Base-by-base conservation (phyloP, 2,888 invertebrate genomes). In the Glaucopsyche alexis region DNA sequence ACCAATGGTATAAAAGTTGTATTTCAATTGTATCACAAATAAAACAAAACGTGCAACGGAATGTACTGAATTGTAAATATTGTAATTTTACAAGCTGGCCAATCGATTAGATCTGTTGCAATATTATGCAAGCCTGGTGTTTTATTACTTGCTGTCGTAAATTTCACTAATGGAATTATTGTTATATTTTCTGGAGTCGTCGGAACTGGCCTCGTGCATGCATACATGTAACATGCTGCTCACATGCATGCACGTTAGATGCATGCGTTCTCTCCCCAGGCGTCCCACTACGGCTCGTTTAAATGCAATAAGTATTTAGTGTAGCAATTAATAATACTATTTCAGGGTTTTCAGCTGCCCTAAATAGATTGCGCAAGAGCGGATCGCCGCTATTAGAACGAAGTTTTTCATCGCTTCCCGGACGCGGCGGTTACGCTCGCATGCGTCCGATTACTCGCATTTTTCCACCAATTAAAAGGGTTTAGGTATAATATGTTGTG, bases 381-480 rank as follows among this genome's bases (percentile, higher is more conserved):
- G 82, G 81, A 82, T 81, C 77, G 80, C 66, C 74, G 79, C 77
- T 79, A 80, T 81, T 81, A 80, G 79, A 80, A 78, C 79, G 69
- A 71, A 72, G 78, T 79, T 81, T 80, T 84, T 87, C 87, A 87
- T 84, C 80, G 89, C 83, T 91, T 92, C 92, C 92, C 92, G 92
- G 91, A 91, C 88, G 78, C 88, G 76, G 76, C 77, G 79, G 86
- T 85, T 91, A 89, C 91, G 82, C 75, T 89, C 86, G 91, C 88
- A 90, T 90, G 92, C 84, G 82, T 81, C 76, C 70, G 80, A 80
- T 78, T 79, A 77, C 71, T 70, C 52, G 71, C 64, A 75, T 75
- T 76, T 76, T 76, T 75, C 72, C 72, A 74, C 72, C 70, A 74
- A 72, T 71, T 71, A 50, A 72, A 71, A 72, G 72, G 69, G 60